A percentile compares a stretch with the other conserved stretches of the same genome.
These are phyloP conservation scores for Thyatira batis DNA, from an alignment of 2,888 invertebrate genomes.

Conservation along the genomic window DNA sequence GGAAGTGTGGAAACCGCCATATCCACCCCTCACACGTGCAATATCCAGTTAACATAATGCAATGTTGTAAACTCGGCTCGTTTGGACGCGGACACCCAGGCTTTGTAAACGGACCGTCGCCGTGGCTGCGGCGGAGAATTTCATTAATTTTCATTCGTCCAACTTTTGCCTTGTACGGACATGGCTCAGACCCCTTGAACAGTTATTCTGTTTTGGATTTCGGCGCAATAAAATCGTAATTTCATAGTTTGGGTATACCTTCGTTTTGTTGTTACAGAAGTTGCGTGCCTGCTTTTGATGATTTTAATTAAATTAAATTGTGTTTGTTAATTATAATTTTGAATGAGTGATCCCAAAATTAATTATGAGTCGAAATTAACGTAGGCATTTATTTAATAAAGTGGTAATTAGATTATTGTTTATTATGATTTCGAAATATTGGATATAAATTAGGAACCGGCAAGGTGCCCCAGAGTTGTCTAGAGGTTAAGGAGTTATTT, in stretches of 20 bases:
- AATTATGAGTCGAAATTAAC: background rate
- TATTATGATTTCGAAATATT: too few species aligned
- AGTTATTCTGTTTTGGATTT: slow-evolving; percentile 52
- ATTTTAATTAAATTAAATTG: slow-evolving; percentile 1
- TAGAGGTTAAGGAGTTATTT: too few species aligned
- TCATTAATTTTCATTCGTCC: slow-evolving; percentile 72
- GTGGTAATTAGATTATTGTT: too few species aligned
- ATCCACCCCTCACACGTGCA: background rate
- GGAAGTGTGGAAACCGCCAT: background rate
- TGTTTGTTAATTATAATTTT: background rate
- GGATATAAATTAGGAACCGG: too few species aligned
- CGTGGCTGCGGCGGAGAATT: slow-evolving; percentile 46
- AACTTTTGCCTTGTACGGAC: slow-evolving; percentile 42
- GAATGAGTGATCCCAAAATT: background rate
- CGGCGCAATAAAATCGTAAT: slow-evolving; percentile 29
- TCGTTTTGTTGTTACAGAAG: slow-evolving; percentile 1
- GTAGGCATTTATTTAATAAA: too few species aligned
- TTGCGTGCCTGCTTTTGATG: slow-evolving; percentile 4
- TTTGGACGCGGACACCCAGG: slow-evolving; percentile 15
- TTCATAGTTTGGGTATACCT: slow-evolving; percentile 18
- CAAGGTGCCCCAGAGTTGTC: too few species aligned
- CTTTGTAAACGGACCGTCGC: slow-evolving; percentile 50
- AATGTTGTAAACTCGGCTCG: slow-evolving; percentile 21
- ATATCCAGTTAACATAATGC: slow-evolving; percentile 25
- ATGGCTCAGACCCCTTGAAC: slow-evolving; percentile 21